A percentile compares a stretch with the other conserved stretches of the same genome.
These are phyloP conservation scores for Amphipoea lucens DNA, from an alignment of 2,888 invertebrate genomes.

Conservation along the genomic window DNA sequence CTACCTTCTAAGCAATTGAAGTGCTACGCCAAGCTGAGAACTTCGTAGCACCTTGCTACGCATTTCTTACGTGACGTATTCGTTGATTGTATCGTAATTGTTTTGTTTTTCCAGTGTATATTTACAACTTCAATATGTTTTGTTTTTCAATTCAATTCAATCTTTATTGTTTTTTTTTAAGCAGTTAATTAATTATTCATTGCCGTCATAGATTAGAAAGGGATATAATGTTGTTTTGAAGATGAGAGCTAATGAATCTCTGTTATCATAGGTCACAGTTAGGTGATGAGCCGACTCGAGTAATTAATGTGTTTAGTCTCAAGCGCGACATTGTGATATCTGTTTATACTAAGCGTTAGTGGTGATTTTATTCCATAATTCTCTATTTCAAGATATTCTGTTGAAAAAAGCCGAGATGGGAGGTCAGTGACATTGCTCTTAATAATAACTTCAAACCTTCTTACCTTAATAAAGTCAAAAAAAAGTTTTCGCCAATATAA, in stretches of 20 bases:
- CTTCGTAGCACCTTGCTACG: conserved; percentile 36
- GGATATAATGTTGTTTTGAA: background rate
- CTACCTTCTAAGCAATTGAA: background rate
- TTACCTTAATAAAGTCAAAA: background rate
- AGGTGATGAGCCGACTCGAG: background rate
- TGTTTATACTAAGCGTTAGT: background rate
- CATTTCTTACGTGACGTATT: background rate
- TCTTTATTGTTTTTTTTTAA: background rate
- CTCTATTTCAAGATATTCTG: background rate
- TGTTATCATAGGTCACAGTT: background rate
- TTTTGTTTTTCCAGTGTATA: background rate
- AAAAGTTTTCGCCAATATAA: background rate
- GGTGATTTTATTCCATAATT: background rate
- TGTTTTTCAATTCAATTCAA: background rate
- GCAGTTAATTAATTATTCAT: background rate
- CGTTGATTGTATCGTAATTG: too few relatives aligned
- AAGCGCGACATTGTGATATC: background rate
- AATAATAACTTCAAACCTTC: background rate
- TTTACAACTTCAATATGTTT: background rate
- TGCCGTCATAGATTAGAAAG: background rate
- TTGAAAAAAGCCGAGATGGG: background rate
- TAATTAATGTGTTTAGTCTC: background rate
- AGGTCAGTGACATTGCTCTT: background rate
- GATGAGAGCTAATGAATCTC: background rate
- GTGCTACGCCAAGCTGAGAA: conserved; percentile 29